Percentiles rank a stretch among this genome's conserved stretches.
Conservation (phyloP, 2,888 invertebrate species). For the Helleia helle region DNA sequence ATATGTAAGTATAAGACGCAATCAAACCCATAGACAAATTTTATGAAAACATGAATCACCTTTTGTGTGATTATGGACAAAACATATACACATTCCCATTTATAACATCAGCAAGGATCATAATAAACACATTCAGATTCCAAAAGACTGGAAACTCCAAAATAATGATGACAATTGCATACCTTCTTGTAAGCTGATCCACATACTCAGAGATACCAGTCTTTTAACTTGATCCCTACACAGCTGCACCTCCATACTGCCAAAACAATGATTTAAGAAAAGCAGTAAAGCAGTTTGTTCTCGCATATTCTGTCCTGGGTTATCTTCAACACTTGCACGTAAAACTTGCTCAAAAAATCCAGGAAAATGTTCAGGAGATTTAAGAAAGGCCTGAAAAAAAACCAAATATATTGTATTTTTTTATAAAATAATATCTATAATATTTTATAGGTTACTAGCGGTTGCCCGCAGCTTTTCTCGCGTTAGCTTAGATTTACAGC, state of each 20-base stretch:
- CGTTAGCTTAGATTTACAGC: too few relatives aligned
- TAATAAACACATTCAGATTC: background rate
- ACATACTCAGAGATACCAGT: constrained; percentile 94
- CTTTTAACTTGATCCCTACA: constrained; percentile 94
- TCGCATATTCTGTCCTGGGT: constrained; percentile 51
- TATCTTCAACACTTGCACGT: constrained; percentile 80
- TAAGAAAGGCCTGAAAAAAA: constrained; percentile 80
- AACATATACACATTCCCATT: too few relatives aligned
- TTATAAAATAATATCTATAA: too few relatives aligned
- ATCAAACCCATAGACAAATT: background rate
- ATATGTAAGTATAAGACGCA: too few relatives aligned
- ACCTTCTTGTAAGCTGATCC: constrained; percentile 91
- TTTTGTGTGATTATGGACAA: too few relatives aligned
- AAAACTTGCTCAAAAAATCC: constrained; percentile 89
- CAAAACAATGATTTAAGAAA: constrained; percentile 97
- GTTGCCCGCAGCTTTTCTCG: too few relatives aligned
- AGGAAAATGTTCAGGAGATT: constrained; percentile 82
- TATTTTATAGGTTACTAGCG: too few relatives aligned
- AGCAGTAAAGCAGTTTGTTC: constrained; percentile 93
- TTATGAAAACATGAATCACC: too few relatives aligned
- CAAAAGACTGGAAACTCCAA: too few relatives aligned
- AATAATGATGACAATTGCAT: too few relatives aligned
- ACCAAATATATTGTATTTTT: too few relatives aligned
- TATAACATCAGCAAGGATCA: too few relatives aligned
- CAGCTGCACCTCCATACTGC: constrained; percentile 96